Evolutionary conservation across 1,140 invertebrate genomes (phyloP).

Genomic region (Conopomorpha cramerella): DNA sequence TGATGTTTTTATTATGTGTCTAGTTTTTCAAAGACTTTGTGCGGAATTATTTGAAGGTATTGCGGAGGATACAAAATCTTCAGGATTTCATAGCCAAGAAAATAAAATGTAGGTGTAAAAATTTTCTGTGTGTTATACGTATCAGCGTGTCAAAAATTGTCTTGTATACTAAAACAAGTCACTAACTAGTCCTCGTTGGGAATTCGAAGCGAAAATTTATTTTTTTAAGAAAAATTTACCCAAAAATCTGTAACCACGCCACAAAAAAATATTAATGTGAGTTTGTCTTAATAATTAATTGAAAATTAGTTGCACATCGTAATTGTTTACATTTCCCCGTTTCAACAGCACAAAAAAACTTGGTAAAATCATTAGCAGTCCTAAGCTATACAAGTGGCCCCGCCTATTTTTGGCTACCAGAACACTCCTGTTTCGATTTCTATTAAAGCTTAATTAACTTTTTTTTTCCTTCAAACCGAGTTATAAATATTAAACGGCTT

Average conservation of each 20-base stretch:
- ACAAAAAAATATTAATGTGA: not conserved
- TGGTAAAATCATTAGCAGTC: conserved; percentile 47
- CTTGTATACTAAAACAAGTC: not conserved
- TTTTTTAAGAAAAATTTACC: not conserved
- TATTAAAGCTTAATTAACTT: conserved; percentile 62
- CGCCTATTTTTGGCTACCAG: conserved; percentile 60
- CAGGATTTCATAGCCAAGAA: too few species aligned
- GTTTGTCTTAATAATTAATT: not conserved
- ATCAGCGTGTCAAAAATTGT: not conserved
- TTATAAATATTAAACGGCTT: conserved; percentile 49
- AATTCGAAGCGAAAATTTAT: not conserved
- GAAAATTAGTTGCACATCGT: not conserved
- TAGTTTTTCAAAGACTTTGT: not conserved
- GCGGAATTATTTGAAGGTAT: too few species aligned
- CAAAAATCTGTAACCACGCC: not conserved
- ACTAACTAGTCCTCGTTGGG: not conserved
- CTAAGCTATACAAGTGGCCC: conserved; percentile 54
- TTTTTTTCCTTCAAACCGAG: conserved; percentile 34
- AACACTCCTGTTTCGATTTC: conserved; percentile 52
- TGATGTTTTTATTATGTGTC: not conserved
- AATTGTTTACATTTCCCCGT: conserved; percentile 27
- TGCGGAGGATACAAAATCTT: too few species aligned
- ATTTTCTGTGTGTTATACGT: not conserved
- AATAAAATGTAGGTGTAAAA: not conserved
- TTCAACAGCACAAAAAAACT: conserved; percentile 17